A percentile compares a stretch with the other conserved stretches of the same genome.
These are phyloP conservation scores for Tapera naevia DNA, from an alignment of 2,797 vertebrate species.

Conservation along the genomic window DNA sequence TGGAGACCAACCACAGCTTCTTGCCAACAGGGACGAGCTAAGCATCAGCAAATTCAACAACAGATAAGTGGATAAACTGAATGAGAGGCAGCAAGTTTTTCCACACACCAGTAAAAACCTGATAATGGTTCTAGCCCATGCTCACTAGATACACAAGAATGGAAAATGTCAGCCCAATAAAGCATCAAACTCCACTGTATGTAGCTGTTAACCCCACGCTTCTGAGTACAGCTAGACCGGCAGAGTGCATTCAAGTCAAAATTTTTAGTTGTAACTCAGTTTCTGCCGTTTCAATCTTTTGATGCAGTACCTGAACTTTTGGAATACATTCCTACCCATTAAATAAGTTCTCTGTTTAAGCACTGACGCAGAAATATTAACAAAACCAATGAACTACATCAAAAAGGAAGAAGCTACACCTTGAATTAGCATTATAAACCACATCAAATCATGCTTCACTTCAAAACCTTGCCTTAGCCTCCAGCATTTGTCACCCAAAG, in stretches of 20 bases:
- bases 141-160: not conserved
- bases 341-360: not conserved
- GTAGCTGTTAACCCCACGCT: not conserved
- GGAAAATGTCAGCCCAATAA: not conserved
- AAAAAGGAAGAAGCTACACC: not conserved
- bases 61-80: not conserved
- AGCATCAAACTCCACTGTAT: not conserved
- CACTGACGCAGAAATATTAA: not conserved
- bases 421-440: not conserved
- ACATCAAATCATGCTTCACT: not conserved
- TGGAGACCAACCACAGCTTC: slow-evolving; percentile 57
- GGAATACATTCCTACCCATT: not conserved
- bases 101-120: not conserved
- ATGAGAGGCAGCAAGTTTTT: not conserved
- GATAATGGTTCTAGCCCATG: not conserved
- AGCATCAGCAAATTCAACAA: slow-evolving; percentile 50
- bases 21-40: slow-evolving; percentile 36
- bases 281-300: not conserved
- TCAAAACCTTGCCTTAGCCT: not conserved
- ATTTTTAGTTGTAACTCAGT: not conserved
- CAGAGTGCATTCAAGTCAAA: not conserved
- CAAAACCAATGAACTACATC: not conserved
- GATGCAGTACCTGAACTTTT: not conserved
- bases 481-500: not conserved
- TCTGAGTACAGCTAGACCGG: not conserved